A percentile compares a stretch with the other conserved stretches of the same genome.
Conservation (phyloP, 2,888 invertebrate species). For the Disparrhopalites patrizii region DNA sequence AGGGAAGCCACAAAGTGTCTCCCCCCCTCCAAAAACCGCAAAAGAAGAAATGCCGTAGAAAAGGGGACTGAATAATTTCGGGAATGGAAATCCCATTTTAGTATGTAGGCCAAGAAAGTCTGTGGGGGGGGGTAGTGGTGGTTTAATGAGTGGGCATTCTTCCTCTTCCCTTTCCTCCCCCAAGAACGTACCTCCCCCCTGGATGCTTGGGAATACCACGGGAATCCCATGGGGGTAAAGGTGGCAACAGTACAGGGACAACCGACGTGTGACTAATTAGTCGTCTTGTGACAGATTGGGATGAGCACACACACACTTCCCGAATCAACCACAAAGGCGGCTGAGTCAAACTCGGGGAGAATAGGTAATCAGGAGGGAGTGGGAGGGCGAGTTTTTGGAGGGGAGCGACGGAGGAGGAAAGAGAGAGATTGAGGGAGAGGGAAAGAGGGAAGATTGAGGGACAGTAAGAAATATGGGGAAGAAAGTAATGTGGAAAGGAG, state of each 20-base stretch:
- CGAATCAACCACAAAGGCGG: slow-evolving; percentile 24
- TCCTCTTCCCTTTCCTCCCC: too few species aligned
- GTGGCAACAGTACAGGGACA: slow-evolving; percentile 35
- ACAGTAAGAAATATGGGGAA: too few species aligned
- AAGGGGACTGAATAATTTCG: too few species aligned
- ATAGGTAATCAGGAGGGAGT: slow-evolving; percentile 46
- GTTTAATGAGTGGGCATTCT: slow-evolving; percentile 33
- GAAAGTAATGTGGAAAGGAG: too few species aligned
- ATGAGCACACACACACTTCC: slow-evolving; percentile 31
- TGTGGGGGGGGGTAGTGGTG: too few species aligned
- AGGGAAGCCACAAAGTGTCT: too few species aligned
- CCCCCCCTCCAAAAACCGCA: too few species aligned
- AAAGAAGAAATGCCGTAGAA: too few species aligned
- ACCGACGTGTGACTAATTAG: slow-evolving; percentile 48
- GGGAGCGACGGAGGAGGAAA: slow-evolving; percentile 20
- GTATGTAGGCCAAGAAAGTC: not conserved
- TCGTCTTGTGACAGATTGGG: slow-evolving; percentile 47
- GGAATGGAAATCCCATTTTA: too few species aligned
- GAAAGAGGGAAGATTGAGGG: not conserved
- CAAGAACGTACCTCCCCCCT: too few species aligned
- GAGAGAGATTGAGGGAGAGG: slow-evolving; percentile 20
- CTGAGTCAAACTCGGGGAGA: slow-evolving; percentile 36
- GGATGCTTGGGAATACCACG: too few species aligned
- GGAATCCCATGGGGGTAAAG: slow-evolving; percentile 30
- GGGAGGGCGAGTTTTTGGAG: too few species aligned